These are phyloP conservation scores for Chloebia gouldiae DNA, from an alignment of 2,113 vertebrate genomes.

Conservation along the genomic window DNA sequence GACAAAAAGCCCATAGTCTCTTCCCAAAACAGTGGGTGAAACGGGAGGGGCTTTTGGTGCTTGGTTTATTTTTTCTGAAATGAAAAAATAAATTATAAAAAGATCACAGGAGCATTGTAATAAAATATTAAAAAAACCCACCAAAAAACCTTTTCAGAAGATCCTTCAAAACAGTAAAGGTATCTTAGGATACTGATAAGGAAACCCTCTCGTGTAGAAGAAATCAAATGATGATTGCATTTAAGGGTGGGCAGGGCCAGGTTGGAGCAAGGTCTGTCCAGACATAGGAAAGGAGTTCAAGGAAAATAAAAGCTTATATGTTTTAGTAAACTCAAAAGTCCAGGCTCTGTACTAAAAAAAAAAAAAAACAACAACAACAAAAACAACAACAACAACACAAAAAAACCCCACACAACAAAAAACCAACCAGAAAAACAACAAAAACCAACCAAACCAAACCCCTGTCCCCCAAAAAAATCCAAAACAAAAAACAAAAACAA, in stretches of 20 bases:
- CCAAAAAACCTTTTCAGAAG: neutral
- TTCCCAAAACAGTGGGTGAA: neutral
- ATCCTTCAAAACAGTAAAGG: neutral
- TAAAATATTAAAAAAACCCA: neutral
- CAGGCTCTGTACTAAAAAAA: neutral
- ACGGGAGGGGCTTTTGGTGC: neutral
- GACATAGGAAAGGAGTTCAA: neutral
- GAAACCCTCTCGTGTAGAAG: neutral
- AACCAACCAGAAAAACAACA: neutral
- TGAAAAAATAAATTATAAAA: neutral
- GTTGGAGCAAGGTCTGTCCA: neutral
- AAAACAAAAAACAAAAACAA: no score
- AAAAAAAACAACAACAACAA: neutral
- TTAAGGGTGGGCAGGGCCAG: neutral
- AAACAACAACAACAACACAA: neutral
- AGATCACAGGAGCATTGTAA: neutral
- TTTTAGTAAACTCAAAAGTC: neutral
- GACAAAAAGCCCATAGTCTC: neutral
- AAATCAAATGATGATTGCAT: neutral
- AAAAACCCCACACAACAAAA: neutral
- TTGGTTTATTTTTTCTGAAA: neutral
- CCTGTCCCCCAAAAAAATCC: neutral
- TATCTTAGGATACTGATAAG: neutral
- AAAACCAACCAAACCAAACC: neutral
- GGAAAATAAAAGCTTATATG: neutral